These are phyloP conservation scores for Caenorhabditis parvicauda DNA, from an alignment of 2,888 invertebrate genomes.

Conservation along the genomic window DNA sequence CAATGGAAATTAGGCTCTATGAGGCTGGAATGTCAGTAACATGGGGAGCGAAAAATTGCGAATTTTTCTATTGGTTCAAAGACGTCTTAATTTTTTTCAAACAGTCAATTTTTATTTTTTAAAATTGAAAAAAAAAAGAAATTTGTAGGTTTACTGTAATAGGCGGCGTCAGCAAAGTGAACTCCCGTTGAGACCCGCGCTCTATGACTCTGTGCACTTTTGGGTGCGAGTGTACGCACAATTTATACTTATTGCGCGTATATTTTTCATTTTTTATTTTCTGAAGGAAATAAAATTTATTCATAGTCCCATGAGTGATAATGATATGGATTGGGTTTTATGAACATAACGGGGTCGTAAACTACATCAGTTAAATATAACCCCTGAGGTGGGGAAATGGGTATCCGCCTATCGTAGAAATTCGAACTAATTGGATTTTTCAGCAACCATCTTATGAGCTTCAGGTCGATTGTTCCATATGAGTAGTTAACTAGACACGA, in stretches of 20 bases:
- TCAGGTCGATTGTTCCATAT: conserved; percentile 25
- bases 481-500: conserved; percentile 41
- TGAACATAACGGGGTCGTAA: conserved; percentile 42
- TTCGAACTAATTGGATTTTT: conserved; percentile 41
- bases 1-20: no score
- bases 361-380: conserved; percentile 50
- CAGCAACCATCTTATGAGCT: conserved; percentile 39
- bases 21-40: background rate
- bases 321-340: conserved; percentile 42
- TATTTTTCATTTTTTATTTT: conserved; percentile 2
- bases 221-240: background rate
- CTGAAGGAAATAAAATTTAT: background rate
- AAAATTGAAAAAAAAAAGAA: no score
- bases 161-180: no score
- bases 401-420: conserved; percentile 35
- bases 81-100: no score
- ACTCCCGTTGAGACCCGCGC: no score
- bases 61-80: no score
- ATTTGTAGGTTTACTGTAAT: no score
- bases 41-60: conserved; percentile 10
- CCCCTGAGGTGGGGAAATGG: conserved; percentile 44
- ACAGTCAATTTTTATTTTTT: no score
- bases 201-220: no score
- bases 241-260: background rate
- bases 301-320: conserved; percentile 45